Conservation (phyloP, 2,888 invertebrate species). For the Saturnia japonica region DNA sequence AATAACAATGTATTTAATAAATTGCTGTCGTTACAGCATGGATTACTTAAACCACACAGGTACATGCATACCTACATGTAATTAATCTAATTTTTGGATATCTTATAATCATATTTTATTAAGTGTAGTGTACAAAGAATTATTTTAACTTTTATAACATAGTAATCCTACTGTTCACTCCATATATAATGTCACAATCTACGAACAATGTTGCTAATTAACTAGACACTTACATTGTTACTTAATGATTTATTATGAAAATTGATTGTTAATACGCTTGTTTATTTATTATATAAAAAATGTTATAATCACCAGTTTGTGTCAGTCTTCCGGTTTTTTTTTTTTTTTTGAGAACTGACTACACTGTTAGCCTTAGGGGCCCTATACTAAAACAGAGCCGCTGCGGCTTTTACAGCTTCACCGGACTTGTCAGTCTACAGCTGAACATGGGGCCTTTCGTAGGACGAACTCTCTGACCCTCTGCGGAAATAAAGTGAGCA, state of each 20-base stretch:
- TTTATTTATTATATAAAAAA: slow-evolving; percentile 19
- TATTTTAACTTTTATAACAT: neutral
- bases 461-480: neutral
- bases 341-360: too few species aligned
- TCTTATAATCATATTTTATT: neutral
- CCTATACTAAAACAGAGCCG: too few species aligned
- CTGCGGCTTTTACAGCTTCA: too few species aligned
- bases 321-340: neutral
- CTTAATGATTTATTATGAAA: slow-evolving; percentile 38
- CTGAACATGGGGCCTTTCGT: neutral
- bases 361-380: too few species aligned
- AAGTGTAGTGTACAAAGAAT: neutral
- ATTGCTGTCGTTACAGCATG: too few species aligned
- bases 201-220: slow-evolving; percentile 44
- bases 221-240: slow-evolving; percentile 42
- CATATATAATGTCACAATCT: neutral
- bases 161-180: slow-evolving; percentile 12
- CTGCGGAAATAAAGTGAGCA: neutral
- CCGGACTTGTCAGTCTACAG: too few species aligned
- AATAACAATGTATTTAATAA: too few species aligned
- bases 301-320: neutral
- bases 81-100: neutral
- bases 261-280: slow-evolving; percentile 38
- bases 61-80: too few species aligned
- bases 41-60: too few species aligned